These are phyloP conservation scores for Platyscapa corneri DNA, from an alignment of 1,140 invertebrate species.

Conservation along the genomic window DNA sequence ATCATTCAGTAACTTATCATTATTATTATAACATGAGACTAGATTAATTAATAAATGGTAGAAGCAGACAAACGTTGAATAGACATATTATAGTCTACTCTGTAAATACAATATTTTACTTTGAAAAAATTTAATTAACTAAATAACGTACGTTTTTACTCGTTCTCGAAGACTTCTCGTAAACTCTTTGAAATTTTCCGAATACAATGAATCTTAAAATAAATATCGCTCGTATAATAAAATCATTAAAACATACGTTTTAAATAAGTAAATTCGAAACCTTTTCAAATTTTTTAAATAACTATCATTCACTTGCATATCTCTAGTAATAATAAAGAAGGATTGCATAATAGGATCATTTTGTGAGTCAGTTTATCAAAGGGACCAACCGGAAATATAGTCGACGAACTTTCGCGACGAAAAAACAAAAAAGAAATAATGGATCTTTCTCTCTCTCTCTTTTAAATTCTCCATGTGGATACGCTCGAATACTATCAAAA, in stretches of 20 bases:
- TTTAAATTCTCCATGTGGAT: background rate
- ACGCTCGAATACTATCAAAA: background rate
- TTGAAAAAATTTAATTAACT: slow-evolving; percentile 44
- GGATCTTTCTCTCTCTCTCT: background rate
- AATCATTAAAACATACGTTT: background rate
- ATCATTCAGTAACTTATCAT: background rate
- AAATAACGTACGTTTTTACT: slow-evolving; percentile 21
- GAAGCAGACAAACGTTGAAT: slow-evolving; percentile 2
- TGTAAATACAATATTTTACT: slow-evolving; percentile 10
- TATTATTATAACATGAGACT: background rate
- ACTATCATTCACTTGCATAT: background rate
- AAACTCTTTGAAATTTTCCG: background rate
- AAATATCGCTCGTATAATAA: slow-evolving; percentile 7
- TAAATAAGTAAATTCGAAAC: too few species aligned
- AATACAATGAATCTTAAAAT: slow-evolving; percentile 17
- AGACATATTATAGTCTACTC: background rate
- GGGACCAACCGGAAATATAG: slow-evolving; percentile 42
- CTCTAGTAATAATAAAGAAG: slow-evolving; percentile 38
- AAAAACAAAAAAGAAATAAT: slow-evolving; percentile 9
- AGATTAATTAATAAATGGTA: slow-evolving; percentile 15
- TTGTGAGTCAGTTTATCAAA: slow-evolving; percentile 14
- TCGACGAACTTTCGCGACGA: background rate
- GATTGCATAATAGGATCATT: background rate
- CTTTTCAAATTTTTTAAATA: slow-evolving; percentile 14
- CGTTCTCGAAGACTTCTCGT: background rate